phyloP scores from a whole-genome alignment of 92 coral and sea anemone genomes.

The Actinostola sp. region DNA sequence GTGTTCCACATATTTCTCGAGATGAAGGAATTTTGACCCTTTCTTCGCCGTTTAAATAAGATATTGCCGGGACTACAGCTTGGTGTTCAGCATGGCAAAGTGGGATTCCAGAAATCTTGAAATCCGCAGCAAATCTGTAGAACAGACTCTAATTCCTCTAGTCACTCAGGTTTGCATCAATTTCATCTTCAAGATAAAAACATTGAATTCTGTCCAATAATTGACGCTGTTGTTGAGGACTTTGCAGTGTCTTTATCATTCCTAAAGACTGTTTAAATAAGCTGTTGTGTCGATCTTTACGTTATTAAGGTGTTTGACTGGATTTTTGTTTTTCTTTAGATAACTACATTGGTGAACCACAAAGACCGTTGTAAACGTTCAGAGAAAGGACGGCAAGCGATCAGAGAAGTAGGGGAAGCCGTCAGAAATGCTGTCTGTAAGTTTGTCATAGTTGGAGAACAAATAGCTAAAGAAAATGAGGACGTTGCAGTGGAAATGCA shows the following conservation, averaged over 20 bases:
- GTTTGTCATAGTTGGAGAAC: conserved; percentile 96
- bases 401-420: conserved; percentile 81
- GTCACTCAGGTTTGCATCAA: conserved; percentile 81
- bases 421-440: conserved; percentile 79
- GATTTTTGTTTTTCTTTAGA: conserved; percentile 47
- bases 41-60: conserved; percentile 13
- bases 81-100: conserved; percentile 68
- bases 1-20: conserved; percentile 22
- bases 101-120: conserved; percentile 91
- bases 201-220: conserved; percentile 27
- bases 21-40: conserved; percentile 36
- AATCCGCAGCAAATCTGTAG: conserved; percentile 95
- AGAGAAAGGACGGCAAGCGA: conserved; percentile 71
- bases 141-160: conserved; percentile 93
- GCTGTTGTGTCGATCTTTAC: not conserved
- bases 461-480: conserved; percentile 89
- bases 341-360: conserved; percentile 97
- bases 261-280: not conserved
- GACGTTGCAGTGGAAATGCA: conserved; percentile 94
- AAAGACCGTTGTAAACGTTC: conserved; percentile 77
- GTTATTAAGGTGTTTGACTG: conserved; percentile 11
- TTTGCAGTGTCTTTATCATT: not conserved
- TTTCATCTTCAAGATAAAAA: conserved; percentile 14
- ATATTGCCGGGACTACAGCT: conserved; percentile 12
- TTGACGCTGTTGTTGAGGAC: not conserved